Percentiles rank a stretch among this genome's conserved stretches.
Evolutionary conservation across 2,113 vertebrate species (phyloP).

Genomic region (Pseudorectes ferrugineus): DNA sequence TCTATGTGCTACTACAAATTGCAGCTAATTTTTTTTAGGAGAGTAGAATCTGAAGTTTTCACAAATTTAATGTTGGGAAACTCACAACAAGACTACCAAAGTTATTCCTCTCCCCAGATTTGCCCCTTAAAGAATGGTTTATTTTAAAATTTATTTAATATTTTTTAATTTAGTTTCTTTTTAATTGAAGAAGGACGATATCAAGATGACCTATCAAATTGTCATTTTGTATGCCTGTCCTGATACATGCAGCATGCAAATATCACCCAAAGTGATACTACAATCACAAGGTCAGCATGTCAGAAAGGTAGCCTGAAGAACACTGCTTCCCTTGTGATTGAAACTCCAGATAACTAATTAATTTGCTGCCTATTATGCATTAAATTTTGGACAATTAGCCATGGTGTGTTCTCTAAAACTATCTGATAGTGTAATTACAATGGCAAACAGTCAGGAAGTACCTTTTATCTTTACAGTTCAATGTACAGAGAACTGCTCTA

Average conservation of each 20-base stretch:
- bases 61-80: background rate
- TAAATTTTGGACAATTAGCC: background rate
- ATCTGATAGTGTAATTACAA: background rate
- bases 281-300: background rate
- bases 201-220: background rate
- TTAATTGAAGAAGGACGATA: background rate
- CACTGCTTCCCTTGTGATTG: conserved; percentile 5
- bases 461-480: background rate
- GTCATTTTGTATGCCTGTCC: background rate
- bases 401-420: background rate
- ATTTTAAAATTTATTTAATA: background rate
- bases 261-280: background rate
- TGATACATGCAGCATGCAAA: background rate
- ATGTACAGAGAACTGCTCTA: background rate
- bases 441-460: background rate
- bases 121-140: background rate
- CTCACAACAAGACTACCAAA: background rate
- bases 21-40: background rate
- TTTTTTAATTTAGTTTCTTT: background rate
- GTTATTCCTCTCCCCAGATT: background rate
- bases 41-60: background rate
- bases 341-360: background rate
- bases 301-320: background rate
- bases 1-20: background rate
- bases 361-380: conserved; percentile 9